Base-by-base conservation (phyloP, 2,888 invertebrate genomes). In the Lycocerus yunnanus region DNA sequence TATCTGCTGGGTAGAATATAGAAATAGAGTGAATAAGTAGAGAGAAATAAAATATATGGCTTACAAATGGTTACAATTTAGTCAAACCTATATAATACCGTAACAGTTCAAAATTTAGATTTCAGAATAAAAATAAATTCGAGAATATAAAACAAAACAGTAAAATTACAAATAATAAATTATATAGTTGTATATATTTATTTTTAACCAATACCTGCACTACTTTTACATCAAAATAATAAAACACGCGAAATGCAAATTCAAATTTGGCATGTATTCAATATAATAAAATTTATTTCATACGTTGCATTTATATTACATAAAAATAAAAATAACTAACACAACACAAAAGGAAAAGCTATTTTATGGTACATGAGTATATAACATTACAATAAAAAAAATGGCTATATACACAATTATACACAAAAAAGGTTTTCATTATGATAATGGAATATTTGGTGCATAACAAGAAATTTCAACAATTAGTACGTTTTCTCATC, bases 221-320 rank as follows among this genome's bases (percentile, higher is more conserved):
- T 27, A 20, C 66, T 72, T 72, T 72, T 66, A 68, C 66, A 63
- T 61, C 59, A 69, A 66, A 73, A 73, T 69, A 73, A 73, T 67
- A 61, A 18, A 69, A 24, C 69, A 74, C 70, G 70, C 70, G 70
- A 74, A 63, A 74, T 70, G 68, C 60, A 70, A 74, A 70, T 74
- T 74, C 58, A 60, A 74, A 74, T 74, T 74, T 74, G 74, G 74
- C 74, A 74, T 63, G 74, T 71, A 68, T 74, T 74, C 74, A 71
- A 74, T 70, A 58, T 66, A 21, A 43, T 27, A 58, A 67, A 66
- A 73, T 73, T 69, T 73, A 73, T 73, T 66, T 69, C 63, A 58
- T 67, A 16, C 20, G 63, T 68, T 16, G 68, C 27, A 43, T 43
- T 43, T 43, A 43, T 43, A 27, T 27, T 13, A 43, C 43, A 43